Conservation (phyloP, 1,140 invertebrate genomes). For the Drosophila quadrilineata region DNA sequence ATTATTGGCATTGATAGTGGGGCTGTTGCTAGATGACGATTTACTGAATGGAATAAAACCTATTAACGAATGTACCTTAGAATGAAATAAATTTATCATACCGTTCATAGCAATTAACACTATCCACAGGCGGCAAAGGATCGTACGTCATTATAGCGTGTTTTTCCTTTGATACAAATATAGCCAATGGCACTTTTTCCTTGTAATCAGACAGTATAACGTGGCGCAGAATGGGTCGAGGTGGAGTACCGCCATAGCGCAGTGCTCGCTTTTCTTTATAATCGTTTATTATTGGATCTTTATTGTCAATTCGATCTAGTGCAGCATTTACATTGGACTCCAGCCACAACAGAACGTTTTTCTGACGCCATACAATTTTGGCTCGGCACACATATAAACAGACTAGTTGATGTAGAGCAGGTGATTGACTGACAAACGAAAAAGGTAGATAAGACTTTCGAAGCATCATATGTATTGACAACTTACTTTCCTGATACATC, state of each 20-base stretch:
- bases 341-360: constrained; percentile 89
- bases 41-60: constrained; percentile 48
- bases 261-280: constrained; percentile 84
- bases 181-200: constrained; percentile 82
- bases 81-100: constrained; percentile 11
- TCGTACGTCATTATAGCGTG: constrained; percentile 90
- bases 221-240: constrained; percentile 89
- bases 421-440: constrained; percentile 83
- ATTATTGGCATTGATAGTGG: constrained; percentile 71
- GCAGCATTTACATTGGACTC: constrained; percentile 87
- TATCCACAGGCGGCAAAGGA: constrained; percentile 90
- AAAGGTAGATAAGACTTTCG: constrained; percentile 15
- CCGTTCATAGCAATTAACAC: constrained; percentile 86
- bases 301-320: constrained; percentile 86
- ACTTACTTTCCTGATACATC: constrained; percentile 71
- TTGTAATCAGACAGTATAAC: constrained; percentile 91
- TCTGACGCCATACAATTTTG: constrained; percentile 90
- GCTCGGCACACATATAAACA: constrained; percentile 88
- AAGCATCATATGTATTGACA: neutral
- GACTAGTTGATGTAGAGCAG: constrained; percentile 87
- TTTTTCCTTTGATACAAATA: constrained; percentile 77
- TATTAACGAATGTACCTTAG: neutral
- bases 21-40: constrained; percentile 82
- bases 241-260: constrained; percentile 82
- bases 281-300: constrained; percentile 85